Percentiles rank a stretch among this genome's conserved stretches.
Conservation (phyloP, 2,113 vertebrate species). For the Herpetotheres cachinnans region DNA sequence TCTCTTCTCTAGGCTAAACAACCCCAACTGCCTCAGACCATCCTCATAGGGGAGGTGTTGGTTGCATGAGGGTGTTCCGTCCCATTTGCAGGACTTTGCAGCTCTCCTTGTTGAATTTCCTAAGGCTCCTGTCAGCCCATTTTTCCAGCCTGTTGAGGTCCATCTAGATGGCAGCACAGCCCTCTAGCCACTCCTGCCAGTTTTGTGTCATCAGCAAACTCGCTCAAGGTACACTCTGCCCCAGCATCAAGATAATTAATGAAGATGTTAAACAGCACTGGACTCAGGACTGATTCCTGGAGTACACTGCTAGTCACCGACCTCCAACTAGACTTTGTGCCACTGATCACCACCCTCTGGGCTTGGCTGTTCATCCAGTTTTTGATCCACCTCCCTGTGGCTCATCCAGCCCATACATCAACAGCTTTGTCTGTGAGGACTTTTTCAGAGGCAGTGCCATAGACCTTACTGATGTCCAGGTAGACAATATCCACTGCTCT, state of each 20-base stretch:
- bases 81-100: background rate
- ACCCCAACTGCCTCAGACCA: no score
- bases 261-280: background rate
- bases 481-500: background rate
- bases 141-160: background rate
- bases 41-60: no score
- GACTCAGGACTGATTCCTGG: background rate
- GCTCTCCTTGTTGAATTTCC: background rate
- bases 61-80: background rate
- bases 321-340: background rate
- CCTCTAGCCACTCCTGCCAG: no score
- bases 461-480: background rate
- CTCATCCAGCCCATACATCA: background rate
- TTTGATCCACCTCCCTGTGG: background rate
- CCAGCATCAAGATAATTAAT: background rate
- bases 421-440: background rate
- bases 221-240: no score
- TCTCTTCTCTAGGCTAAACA: no score
- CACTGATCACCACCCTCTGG: no score
- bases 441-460: background rate
- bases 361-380: background rate
- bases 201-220: no score
- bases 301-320: background rate
- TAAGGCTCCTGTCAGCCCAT: background rate
- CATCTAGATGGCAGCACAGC: no score